Base-by-base conservation (phyloP, 2,113 vertebrate genomes). In the Procavia capensis region DNA sequence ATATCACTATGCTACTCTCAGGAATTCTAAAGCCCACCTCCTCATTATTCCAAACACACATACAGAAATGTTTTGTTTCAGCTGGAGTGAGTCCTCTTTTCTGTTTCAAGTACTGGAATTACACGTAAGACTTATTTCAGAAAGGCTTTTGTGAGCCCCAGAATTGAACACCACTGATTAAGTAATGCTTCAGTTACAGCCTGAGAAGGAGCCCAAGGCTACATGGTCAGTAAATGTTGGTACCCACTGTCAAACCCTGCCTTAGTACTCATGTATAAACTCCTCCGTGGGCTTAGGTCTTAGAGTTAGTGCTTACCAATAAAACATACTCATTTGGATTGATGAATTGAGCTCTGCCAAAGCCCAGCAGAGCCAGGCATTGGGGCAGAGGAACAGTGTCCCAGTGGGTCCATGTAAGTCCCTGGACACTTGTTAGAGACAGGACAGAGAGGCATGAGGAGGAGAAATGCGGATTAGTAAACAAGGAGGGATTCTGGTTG, bases 221-320 rank as follows among this genome's bases (percentile, higher is more conserved):
- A 14, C 29, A 4, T 19, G 4, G 9, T 20, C 31, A 45, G 25
- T 5, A 29, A 68, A 72, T 5, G 1, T 41, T 41, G 22, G 10
- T 14, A 11, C 54, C 57, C 66, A 45, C 4, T 1, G 13, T 41
- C 39, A 27, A 22, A 16, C 57, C 70, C 76, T 6, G 24, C 81
- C 43, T 16, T 24, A 25, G 70, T 9, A 6, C 34, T 9, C 4
- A 1, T 0, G 14, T 9, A 0, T 0, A 2, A 22, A 34, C 31
- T 2, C 39, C 45, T 27, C 9, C 36, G 27, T 43, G 45, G 24
- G 66, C 1, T 0, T 0, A n/a, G 50, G 9, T 27, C 19, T 78
- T 22, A 29, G n/a, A 64, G 45, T 20, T 8, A 63, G 20, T 2
- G 41, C 39, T 54, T 5, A 3, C n/a, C 8, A 9, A 45, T 16